phyloP scores from a whole-genome alignment of 2,888 invertebrate species.

The Dicranocentrus wangi region DNA sequence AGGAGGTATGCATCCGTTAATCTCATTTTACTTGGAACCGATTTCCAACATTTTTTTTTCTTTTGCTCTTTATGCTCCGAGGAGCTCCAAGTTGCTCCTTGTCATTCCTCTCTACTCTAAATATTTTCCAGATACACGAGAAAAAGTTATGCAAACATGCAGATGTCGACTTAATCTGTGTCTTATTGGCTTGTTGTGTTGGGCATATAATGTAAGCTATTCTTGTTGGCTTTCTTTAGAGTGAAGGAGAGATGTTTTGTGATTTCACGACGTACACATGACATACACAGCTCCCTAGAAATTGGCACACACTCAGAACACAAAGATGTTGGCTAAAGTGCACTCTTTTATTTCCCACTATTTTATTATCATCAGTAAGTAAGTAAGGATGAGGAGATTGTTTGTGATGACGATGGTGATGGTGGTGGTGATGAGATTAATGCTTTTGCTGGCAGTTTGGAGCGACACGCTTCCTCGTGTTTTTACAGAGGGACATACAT shows the following conservation, averaged over 20 bases:
- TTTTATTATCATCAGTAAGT: too few species aligned
- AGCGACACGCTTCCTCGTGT: too few species aligned
- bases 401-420: conserved; percentile 3
- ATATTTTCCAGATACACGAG: neutral
- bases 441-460: conserved; percentile 9
- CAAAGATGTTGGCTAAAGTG: conserved; percentile 5
- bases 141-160: conserved; percentile 20
- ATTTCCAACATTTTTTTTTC: neutral
- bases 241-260: conserved; percentile 22
- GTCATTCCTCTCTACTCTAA: conserved; percentile 8
- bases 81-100: neutral
- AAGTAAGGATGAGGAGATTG: too few species aligned
- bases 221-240: neutral
- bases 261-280: conserved; percentile 17
- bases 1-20: conserved; percentile 43
- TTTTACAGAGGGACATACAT: too few species aligned
- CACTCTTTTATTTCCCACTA: neutral
- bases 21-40: conserved; percentile 40
- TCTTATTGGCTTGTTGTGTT: conserved; percentile 15
- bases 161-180: conserved; percentile 22
- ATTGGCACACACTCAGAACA: conserved; percentile 1
- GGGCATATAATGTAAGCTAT: conserved; percentile 12
- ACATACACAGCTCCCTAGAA: conserved; percentile 5
- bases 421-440: conserved; percentile 18
- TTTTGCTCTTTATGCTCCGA: neutral